Percentiles rank a stretch among this genome's conserved stretches.
Evolutionary conservation across 2,888 invertebrate genomes (phyloP).

Genomic region (Geophilus truncorum): DNA sequence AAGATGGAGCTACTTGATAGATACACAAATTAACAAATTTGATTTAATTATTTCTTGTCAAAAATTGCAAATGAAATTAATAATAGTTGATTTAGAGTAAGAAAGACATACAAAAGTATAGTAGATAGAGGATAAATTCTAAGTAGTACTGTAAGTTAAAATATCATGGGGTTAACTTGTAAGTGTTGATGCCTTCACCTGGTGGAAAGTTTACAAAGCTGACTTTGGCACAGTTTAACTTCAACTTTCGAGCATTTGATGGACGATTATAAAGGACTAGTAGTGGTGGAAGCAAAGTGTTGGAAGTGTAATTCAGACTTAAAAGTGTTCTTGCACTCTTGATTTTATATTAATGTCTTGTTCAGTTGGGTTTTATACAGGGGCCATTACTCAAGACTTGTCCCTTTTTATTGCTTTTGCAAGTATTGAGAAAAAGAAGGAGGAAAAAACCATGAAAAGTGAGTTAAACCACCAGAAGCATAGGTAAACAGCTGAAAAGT

Average conservation of each 20-base stretch:
- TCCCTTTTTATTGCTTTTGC: background rate
- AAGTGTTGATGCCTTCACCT: background rate
- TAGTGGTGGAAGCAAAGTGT: background rate
- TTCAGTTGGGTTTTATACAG: background rate
- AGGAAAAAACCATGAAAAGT: background rate
- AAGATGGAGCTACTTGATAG: too few relatives aligned
- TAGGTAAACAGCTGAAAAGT: background rate
- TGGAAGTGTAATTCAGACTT: slow-evolving; percentile 7
- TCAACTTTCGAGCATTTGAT: background rate
- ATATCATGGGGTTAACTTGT: too few relatives aligned
- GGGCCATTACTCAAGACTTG: background rate
- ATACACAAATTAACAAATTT: too few relatives aligned
- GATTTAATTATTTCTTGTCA: too few relatives aligned
- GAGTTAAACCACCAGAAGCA: background rate
- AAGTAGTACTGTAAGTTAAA: too few relatives aligned
- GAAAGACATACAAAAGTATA: too few relatives aligned
- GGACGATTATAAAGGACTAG: background rate
- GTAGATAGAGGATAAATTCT: too few relatives aligned
- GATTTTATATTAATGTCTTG: slow-evolving; percentile 8
- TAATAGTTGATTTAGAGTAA: too few relatives aligned
- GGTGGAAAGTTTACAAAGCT: too few relatives aligned
- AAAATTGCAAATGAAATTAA: too few relatives aligned
- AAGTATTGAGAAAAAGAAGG: background rate
- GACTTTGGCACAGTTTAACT: too few relatives aligned
- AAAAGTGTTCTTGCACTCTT: background rate